Evolutionary conservation across 2,888 invertebrate species (phyloP).

Genomic region (Yponomeuta cagnagella): DNA sequence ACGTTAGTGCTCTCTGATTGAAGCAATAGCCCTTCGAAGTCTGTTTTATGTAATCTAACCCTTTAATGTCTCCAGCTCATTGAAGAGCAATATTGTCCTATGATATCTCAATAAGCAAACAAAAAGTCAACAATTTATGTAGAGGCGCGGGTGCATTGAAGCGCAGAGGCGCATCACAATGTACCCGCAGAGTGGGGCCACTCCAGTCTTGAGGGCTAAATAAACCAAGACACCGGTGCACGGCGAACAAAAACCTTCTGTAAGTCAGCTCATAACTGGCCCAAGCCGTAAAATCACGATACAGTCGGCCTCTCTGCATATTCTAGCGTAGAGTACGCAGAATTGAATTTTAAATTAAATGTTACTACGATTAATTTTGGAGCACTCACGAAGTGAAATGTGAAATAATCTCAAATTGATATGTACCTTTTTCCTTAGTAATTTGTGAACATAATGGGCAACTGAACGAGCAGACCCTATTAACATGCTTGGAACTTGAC

Average conservation of each 20-base stretch:
- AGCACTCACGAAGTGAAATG: too few relatives aligned
- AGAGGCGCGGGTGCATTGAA: conserved; percentile 36
- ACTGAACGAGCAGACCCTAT: too few relatives aligned
- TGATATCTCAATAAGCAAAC: conserved; percentile 39
- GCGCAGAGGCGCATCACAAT: conserved; percentile 41
- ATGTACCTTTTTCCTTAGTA: too few relatives aligned
- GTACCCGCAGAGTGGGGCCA: conserved; percentile 54
- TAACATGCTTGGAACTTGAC: too few relatives aligned
- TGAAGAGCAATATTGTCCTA: not conserved
- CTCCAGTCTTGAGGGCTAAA: conserved; percentile 31
- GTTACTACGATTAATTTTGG: too few relatives aligned
- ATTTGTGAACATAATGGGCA: too few relatives aligned
- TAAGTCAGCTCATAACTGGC: conserved; percentile 6
- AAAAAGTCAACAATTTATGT: conserved; percentile 40
- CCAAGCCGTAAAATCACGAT: too few relatives aligned
- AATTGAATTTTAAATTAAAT: too few relatives aligned
- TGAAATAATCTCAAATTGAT: too few relatives aligned
- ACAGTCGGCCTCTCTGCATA: too few relatives aligned
- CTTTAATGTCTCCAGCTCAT: not conserved
- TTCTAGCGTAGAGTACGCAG: too few relatives aligned
- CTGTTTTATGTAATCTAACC: not conserved
- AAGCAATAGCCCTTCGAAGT: not conserved
- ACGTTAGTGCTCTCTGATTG: not conserved
- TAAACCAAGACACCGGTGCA: conserved; percentile 4
- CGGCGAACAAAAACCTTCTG: not conserved